phyloP scores from a whole-genome alignment of 2,113 vertebrate genomes.

The Podocnemis expansa region DNA sequence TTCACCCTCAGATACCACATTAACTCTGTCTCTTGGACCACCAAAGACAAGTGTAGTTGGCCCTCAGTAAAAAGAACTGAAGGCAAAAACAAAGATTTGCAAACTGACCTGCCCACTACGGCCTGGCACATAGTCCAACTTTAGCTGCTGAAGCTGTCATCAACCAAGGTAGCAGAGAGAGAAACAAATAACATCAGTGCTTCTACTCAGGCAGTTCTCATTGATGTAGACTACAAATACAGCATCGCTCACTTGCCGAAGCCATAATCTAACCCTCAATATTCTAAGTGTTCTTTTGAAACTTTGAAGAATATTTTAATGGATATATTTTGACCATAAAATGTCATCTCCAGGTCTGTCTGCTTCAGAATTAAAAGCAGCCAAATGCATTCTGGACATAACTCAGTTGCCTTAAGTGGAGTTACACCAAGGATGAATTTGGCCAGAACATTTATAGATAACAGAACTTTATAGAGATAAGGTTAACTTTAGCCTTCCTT shows the following conservation, averaged over 20 bases:
- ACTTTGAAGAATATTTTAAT: background rate
- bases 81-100: background rate
- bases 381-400: background rate
- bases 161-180: background rate
- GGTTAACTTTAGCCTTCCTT: constrained; percentile 21
- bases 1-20: background rate
- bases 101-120: background rate
- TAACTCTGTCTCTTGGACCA: background rate
- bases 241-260: background rate
- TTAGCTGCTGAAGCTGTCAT: background rate
- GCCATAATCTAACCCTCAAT: background rate
- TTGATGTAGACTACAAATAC: background rate
- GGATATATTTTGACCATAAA: background rate
- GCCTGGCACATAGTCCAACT: background rate
- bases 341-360: background rate
- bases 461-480: constrained; percentile 44
- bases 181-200: background rate
- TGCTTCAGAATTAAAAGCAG: background rate
- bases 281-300: background rate
- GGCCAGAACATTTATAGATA: constrained; percentile 37
- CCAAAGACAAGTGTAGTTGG: background rate
- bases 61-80: constrained; percentile 1
- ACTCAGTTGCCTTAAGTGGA: background rate
- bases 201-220: background rate
- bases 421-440: constrained; percentile 20